Base-by-base conservation (phyloP, 92 coral and sea anemone species). In the Porites divaricata region DNA sequence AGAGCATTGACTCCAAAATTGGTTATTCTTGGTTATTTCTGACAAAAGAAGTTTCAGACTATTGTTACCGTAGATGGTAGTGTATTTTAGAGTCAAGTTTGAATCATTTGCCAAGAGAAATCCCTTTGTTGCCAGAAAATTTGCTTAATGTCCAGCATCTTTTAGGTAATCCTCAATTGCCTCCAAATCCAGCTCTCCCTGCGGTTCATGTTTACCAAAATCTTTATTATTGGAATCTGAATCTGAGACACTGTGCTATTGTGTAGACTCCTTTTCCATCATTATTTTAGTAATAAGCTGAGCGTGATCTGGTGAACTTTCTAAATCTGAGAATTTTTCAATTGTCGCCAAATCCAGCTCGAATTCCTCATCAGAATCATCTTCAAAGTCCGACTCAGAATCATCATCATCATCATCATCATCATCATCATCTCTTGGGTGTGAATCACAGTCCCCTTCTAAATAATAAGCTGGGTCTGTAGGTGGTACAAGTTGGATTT, bases 341-440 rank as follows among this genome's bases (percentile, higher is more conserved):
- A 61, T 61, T 7, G 65, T 61, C 9, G 17, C 65, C 65, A 61
- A 16, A 9, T 61, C 65, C 65, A 61, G 22, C 65, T 61, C 65
- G 2, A 16, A 61, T 53, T 73, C 77, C 4, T 51, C 63, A 11
- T 73, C 77, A 2, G 77, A 73, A 21, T 73, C 77, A 12, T 13
- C 73, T 13, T 73, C 77, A 9, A 41, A 73, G 5, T 73, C 77
- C 15, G 63, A 73, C 13, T 73, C 77, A 23, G 77, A 73, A 1
- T 9, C 28, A 10, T 73, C 77, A 19, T 35, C 45, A 35, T 54
- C 59, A 54, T 54, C 12, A 15, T 61, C 65, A 61, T 61, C 65
- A 16, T 61, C 65, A 15, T 19, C 16, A 14, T 59, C 64, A n/a
- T 12, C n/a, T 16, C n/a, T 21, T 61, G 23, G n/a, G 8, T 61